These are phyloP conservation scores for Eupeodes latifasciatus DNA, from an alignment of 2,888 invertebrate species.

Conservation along the genomic window DNA sequence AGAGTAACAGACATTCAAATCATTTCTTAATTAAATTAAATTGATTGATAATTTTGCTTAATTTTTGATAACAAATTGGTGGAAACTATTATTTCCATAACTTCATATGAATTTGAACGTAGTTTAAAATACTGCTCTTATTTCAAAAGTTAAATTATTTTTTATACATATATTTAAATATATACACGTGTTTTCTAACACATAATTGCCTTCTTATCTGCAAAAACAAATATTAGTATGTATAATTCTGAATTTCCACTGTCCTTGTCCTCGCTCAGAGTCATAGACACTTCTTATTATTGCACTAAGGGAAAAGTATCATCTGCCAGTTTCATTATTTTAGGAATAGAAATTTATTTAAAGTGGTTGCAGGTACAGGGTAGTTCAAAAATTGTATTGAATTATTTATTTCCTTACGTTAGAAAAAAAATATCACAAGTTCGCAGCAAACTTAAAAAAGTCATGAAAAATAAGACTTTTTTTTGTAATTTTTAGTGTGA, in stretches of 20 bases:
- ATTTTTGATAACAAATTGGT: too few species aligned
- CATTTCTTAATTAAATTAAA: too few species aligned
- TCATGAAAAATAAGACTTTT: too few species aligned
- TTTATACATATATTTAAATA: slow-evolving; percentile 2
- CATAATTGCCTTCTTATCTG: slow-evolving; percentile 59
- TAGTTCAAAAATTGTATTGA: not conserved
- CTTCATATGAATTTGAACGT: too few species aligned
- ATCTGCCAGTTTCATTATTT: slow-evolving; percentile 80
- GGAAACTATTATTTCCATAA: too few species aligned
- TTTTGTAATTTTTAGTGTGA: too few species aligned
- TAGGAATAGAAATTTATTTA: slow-evolving; percentile 16
- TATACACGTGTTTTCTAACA: slow-evolving; percentile 50
- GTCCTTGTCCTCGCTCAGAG: slow-evolving; percentile 83
- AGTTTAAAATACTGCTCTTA: too few species aligned
- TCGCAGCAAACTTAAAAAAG: too few species aligned
- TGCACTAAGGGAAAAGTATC: slow-evolving; percentile 83
- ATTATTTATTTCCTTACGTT: too few species aligned
- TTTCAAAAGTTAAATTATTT: not conserved
- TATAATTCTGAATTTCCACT: slow-evolving; percentile 41
- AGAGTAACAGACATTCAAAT: too few species aligned
- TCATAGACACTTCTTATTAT: slow-evolving; percentile 83
- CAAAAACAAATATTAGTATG: not conserved
- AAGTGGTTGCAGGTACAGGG: not conserved
- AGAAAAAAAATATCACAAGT: too few species aligned
- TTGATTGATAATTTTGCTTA: too few species aligned